Evolutionary conservation across 2,113 vertebrate species (phyloP).

Genomic region (Syrmaticus mikado): DNA sequence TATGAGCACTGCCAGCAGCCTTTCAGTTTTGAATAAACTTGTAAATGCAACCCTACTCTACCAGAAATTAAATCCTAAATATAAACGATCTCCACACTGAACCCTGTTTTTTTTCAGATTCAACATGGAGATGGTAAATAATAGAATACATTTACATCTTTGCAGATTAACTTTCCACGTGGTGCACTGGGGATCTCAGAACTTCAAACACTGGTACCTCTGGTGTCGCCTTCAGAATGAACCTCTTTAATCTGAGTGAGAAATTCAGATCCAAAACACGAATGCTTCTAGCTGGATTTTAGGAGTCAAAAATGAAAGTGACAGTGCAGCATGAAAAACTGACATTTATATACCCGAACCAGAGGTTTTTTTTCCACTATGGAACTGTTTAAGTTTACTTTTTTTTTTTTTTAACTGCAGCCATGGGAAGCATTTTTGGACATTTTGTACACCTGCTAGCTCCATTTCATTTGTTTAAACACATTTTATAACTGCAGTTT

Average conservation of each 20-base stretch:
- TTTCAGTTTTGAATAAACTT: neutral
- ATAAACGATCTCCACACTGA: neutral
- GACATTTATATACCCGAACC: constrained; percentile 37
- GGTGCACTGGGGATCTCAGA: neutral
- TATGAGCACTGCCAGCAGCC: neutral
- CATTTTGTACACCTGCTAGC: constrained; percentile 46
- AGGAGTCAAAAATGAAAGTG: constrained; percentile 25
- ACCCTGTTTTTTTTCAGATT: neutral
- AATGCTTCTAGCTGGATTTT: neutral
- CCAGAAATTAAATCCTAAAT: neutral
- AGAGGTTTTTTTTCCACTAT: constrained; percentile 36
- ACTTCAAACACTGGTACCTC: neutral
- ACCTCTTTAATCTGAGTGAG: neutral
- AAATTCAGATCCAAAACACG: neutral
- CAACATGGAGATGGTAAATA: neutral
- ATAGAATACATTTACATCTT: neutral
- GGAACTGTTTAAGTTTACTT: constrained; percentile 45
- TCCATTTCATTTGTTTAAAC: constrained; percentile 55
- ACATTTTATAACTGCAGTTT: constrained; percentile 47
- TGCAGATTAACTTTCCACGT: neutral
- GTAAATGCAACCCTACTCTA: neutral
- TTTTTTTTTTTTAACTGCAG: constrained; percentile 34
- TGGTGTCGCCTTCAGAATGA: neutral
- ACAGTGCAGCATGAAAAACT: neutral
- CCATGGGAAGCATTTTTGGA: constrained; percentile 55